Percentiles rank a stretch among this genome's conserved stretches.
Evolutionary conservation across 1,140 invertebrate genomes (phyloP).

Genomic region (Thereuonema tuberculata): DNA sequence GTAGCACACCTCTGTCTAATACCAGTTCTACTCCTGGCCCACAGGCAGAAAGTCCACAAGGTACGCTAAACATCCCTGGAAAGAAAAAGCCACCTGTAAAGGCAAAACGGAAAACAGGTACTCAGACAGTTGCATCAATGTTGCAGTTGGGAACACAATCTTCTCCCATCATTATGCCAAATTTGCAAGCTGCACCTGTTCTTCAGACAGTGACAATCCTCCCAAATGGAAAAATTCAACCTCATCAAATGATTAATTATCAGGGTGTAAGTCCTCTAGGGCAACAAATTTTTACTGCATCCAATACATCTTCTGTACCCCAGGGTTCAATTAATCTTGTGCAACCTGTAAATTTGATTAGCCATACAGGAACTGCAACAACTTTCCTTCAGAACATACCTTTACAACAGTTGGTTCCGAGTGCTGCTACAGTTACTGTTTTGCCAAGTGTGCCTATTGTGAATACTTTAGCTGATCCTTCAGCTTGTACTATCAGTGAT

Average conservation of each 20-base stretch:
- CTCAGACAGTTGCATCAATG: constrained; percentile 56
- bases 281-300: constrained; percentile 42
- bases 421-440: constrained; percentile 43
- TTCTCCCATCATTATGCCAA: constrained; percentile 1
- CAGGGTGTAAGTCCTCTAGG: constrained; percentile 44
- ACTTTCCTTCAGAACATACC: constrained; percentile 60
- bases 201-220: constrained; percentile 35
- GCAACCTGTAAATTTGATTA: constrained; percentile 63
- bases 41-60: constrained; percentile 10
- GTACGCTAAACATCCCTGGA: constrained; percentile 26
- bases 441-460: constrained; percentile 46
- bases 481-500: not conserved
- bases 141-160: constrained; percentile 49
- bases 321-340: constrained; percentile 21
- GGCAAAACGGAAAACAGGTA: constrained; percentile 55
- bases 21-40: constrained; percentile 18
- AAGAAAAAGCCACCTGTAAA: constrained; percentile 45
- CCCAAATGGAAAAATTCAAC: constrained; percentile 35
- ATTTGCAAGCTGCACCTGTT: constrained; percentile 22
- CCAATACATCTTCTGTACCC: not conserved
- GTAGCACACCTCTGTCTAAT: constrained; percentile 19
- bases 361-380: constrained; percentile 33
- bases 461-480: not conserved
- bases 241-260: constrained; percentile 44
- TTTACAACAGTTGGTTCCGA: constrained; percentile 56